These are phyloP conservation scores for Parochlus steinenii DNA, from an alignment of 2,888 invertebrate genomes.

Conservation along the genomic window DNA sequence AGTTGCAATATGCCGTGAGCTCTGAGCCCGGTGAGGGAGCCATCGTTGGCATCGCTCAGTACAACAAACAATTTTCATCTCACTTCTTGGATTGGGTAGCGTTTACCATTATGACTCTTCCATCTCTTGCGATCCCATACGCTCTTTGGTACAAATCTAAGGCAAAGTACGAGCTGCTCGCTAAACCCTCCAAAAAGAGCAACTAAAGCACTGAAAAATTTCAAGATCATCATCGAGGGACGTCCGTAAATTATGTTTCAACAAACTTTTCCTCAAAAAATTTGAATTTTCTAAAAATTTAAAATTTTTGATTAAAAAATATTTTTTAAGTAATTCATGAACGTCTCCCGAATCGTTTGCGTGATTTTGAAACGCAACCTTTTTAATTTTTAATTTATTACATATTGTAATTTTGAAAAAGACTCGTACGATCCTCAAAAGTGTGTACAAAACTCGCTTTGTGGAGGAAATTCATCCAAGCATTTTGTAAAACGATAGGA, in stretches of 20 bases:
- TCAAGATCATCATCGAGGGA: slow-evolving; percentile 2
- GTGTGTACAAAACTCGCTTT: no score
- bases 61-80: slow-evolving; percentile 91
- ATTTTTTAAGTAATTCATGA: no score
- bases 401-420: no score
- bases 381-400: no score
- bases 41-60: slow-evolving; percentile 82
- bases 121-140: slow-evolving; percentile 86
- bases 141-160: slow-evolving; percentile 90
- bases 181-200: slow-evolving; percentile 48
- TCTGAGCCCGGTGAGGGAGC: slow-evolving; percentile 94
- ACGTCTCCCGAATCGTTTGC: no score
- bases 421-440: no score
- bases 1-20: slow-evolving; percentile 53
- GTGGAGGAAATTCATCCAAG: no score
- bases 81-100: slow-evolving; percentile 95
- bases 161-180: slow-evolving; percentile 75
- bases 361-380: no score
- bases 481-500: no score
- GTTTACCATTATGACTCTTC: slow-evolving; percentile 91
- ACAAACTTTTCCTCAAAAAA: slow-evolving; percentile 1
- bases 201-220: slow-evolving; percentile 1
- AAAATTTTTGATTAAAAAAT: no score
- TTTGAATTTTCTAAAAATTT: no score
- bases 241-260: background rate